phyloP scores from a whole-genome alignment of 2,888 invertebrate genomes.

The Griposia aprilina region DNA sequence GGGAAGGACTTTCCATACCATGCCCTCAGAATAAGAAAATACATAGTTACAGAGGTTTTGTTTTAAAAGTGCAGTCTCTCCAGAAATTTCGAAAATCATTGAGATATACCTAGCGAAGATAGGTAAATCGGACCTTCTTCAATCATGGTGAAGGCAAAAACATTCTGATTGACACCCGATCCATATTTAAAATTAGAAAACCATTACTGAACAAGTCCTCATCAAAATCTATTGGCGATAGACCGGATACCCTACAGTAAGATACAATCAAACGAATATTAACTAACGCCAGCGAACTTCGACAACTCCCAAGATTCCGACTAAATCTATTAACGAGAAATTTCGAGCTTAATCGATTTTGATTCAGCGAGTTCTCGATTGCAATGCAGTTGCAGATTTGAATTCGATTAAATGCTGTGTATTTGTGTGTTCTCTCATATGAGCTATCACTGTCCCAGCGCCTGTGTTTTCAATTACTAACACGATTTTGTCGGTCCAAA shows the following conservation, averaged over 20 bases:
- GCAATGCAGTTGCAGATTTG: constrained; percentile 77
- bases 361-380: constrained; percentile 80
- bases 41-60: not conserved
- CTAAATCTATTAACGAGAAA: constrained; percentile 80
- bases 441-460: constrained; percentile 51
- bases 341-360: constrained; percentile 83
- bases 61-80: not conserved
- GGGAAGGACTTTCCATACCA: not conserved
- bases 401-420: constrained; percentile 69
- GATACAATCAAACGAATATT: constrained; percentile 77
- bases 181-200: constrained; percentile 20
- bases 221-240: constrained; percentile 47
- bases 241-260: constrained; percentile 60
- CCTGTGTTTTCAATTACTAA: constrained; percentile 68
- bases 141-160: not conserved
- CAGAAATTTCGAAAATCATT: not conserved
- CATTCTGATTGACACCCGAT: constrained; percentile 5
- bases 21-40: not conserved
- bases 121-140: not conserved
- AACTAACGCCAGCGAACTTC: constrained; percentile 61
- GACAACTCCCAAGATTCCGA: constrained; percentile 59
- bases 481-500: constrained; percentile 56
- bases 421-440: constrained; percentile 57
- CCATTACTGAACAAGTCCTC: constrained; percentile 30
- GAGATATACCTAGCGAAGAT: not conserved